These are phyloP conservation scores for Cheilosia scutellata DNA, from an alignment of 2,888 invertebrate species.

Conservation along the genomic window DNA sequence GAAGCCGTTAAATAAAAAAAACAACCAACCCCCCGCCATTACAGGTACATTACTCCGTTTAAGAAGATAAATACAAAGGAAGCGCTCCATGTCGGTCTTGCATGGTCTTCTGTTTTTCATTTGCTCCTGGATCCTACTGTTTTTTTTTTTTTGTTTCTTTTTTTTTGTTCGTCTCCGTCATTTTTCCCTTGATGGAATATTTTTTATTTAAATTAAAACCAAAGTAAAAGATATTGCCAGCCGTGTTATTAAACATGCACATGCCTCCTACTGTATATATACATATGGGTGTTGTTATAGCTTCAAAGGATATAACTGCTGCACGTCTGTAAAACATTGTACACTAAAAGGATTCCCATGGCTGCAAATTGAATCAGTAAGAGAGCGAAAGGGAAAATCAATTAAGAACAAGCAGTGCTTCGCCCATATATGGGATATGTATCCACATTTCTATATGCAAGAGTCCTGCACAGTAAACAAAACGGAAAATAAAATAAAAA, in stretches of 20 bases:
- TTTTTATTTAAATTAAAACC: slow-evolving; percentile 75
- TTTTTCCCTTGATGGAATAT: slow-evolving; percentile 55
- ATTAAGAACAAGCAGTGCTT: slow-evolving; percentile 66
- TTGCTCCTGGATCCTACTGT: slow-evolving; percentile 25
- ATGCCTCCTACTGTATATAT: slow-evolving; percentile 16
- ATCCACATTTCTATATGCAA: slow-evolving; percentile 15
- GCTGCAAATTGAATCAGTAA: slow-evolving; percentile 69
- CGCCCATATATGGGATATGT: slow-evolving; percentile 9
- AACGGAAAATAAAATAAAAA: slow-evolving; percentile 21
- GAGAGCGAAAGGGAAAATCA: slow-evolving; percentile 61
- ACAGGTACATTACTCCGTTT: slow-evolving; percentile 71
- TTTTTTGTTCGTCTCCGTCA: slow-evolving; percentile 18
- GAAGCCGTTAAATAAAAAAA: slow-evolving; percentile 63
- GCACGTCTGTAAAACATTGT: slow-evolving; percentile 48
- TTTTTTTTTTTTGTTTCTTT: slow-evolving; percentile 3
- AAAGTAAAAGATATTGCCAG: slow-evolving; percentile 70
- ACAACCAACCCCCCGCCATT: slow-evolving; percentile 14
- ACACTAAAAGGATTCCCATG: slow-evolving; percentile 71
- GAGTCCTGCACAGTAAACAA: slow-evolving; percentile 33
- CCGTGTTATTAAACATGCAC: slow-evolving; percentile 67
- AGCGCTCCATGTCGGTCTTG: slow-evolving; percentile 39
- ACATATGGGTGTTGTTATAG: slow-evolving; percentile 1
- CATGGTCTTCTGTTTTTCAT: slow-evolving; percentile 36
- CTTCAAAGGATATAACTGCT: slow-evolving; percentile 49
- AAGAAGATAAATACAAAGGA: slow-evolving; percentile 69